Evolutionary conservation across 2,888 invertebrate genomes (phyloP).

Genomic region (Acleris cristana): DNA sequence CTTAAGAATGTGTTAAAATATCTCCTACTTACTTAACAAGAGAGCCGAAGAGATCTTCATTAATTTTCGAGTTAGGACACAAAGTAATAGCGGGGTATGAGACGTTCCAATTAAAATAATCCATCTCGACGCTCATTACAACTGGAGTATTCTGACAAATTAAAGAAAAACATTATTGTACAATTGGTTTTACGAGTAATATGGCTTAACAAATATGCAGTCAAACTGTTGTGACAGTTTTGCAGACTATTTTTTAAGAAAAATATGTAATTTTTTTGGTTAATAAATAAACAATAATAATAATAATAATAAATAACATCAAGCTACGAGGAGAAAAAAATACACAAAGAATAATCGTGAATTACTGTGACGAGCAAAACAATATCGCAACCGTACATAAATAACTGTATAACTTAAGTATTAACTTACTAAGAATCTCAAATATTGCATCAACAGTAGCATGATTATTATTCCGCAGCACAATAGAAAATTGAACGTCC

Average conservation of each 20-base stretch:
- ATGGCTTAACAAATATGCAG: neutral
- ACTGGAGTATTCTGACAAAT: constrained; percentile 84
- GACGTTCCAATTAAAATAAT: constrained; percentile 88
- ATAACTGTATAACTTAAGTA: no score
- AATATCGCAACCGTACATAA: no score
- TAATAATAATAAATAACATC: no score
- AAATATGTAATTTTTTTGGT: no score
- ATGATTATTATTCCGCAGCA: constrained; percentile 54
- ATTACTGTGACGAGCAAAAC: no score
- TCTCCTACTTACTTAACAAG: constrained; percentile 57
- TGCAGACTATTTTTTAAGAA: no score
- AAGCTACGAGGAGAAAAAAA: neutral
- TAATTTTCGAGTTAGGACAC: constrained; percentile 84
- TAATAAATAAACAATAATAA: no score
- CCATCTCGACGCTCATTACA: constrained; percentile 88
- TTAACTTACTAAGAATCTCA: constrained; percentile 62
- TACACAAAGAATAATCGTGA: neutral
- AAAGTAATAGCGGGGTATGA: constrained; percentile 87
- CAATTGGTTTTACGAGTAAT: neutral
- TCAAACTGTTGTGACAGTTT: no score
- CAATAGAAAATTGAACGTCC: constrained; percentile 58
- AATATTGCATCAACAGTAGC: constrained; percentile 61
- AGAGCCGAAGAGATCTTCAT: constrained; percentile 59
- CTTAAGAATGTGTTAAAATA: neutral
- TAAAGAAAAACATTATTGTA: neutral